Conservation (phyloP, 1,140 invertebrate genomes). For the Anthonomus grandis region DNA sequence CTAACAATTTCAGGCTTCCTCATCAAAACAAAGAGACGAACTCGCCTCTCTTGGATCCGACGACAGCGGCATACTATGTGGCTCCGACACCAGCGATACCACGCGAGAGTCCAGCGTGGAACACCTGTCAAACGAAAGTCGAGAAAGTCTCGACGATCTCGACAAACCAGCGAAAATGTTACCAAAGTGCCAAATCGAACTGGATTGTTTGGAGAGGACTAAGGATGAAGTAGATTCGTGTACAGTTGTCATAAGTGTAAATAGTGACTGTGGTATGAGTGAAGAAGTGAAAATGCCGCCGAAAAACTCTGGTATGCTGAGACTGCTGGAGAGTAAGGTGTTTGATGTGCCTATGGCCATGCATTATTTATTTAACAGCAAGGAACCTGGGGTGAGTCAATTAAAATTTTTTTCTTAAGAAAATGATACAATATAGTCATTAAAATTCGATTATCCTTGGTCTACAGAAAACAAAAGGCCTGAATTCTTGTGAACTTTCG, state of each 20-base stretch:
- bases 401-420: too few relatives aligned
- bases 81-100: constrained; percentile 56
- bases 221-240: background rate
- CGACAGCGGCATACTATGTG: constrained; percentile 79
- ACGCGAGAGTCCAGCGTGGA: constrained; percentile 49
- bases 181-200: constrained; percentile 11
- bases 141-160: constrained; percentile 58
- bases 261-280: constrained; percentile 3
- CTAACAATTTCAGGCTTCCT: constrained; percentile 18
- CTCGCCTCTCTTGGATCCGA: constrained; percentile 77
- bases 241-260: constrained; percentile 14
- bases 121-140: constrained; percentile 53
- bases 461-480: too few relatives aligned
- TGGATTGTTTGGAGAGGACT: constrained; percentile 15
- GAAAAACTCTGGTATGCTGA: constrained; percentile 58
- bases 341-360: constrained; percentile 98
- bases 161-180: constrained; percentile 6
- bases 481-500: too few relatives aligned
- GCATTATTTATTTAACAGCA: constrained; percentile 97
- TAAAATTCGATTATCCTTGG: too few relatives aligned
- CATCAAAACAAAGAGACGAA: constrained; percentile 55
- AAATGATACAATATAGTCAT: too few relatives aligned
- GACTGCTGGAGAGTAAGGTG: constrained; percentile 93
- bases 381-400: constrained; percentile 82
- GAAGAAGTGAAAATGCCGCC: constrained; percentile 14